Evolutionary conservation across 2,113 vertebrate genomes (phyloP).

Genomic region (Cebidichthys violaceus): DNA sequence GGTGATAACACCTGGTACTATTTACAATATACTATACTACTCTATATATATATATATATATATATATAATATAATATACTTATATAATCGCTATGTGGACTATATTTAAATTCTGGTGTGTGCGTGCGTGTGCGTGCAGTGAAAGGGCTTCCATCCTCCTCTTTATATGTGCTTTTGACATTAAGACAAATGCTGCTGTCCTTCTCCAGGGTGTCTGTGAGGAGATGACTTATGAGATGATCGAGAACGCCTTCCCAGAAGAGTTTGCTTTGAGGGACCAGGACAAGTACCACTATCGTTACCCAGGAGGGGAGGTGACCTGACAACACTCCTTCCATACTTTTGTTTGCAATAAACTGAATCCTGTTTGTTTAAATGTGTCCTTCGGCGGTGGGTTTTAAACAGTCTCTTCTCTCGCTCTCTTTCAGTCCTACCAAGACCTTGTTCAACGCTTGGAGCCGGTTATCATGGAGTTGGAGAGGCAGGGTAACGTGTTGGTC

Average conservation of each 20-base stretch:
- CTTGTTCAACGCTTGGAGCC: conserved; percentile 96
- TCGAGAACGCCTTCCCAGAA: conserved; percentile 91
- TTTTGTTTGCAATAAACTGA: not conserved
- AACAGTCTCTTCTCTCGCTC: conserved; percentile 11
- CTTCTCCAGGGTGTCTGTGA: conserved; percentile 92
- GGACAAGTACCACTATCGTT: conserved; percentile 98
- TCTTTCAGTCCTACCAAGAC: conserved; percentile 94
- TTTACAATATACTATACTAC: not conserved
- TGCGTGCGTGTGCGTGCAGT: not conserved
- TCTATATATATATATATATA: too few relatives aligned
- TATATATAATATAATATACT: not conserved
- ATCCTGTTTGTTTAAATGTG: not conserved
- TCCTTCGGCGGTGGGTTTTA: not conserved
- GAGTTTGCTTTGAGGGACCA: conserved; percentile 97
- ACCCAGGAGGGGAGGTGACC: conserved; percentile 95
- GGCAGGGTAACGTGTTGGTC: conserved; percentile 94
- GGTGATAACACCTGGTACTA: too few relatives aligned
- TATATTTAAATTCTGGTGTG: not conserved
- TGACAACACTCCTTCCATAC: not conserved
- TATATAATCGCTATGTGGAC: not conserved
- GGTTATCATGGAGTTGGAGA: conserved; percentile 97
- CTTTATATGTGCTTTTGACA: not conserved
- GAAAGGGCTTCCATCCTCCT: not conserved
- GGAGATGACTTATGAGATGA: conserved; percentile 96
- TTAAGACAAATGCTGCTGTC: not conserved